Base-by-base conservation (phyloP, 2,797 vertebrate genomes). In the Mormyrus hasselquistii region DNA sequence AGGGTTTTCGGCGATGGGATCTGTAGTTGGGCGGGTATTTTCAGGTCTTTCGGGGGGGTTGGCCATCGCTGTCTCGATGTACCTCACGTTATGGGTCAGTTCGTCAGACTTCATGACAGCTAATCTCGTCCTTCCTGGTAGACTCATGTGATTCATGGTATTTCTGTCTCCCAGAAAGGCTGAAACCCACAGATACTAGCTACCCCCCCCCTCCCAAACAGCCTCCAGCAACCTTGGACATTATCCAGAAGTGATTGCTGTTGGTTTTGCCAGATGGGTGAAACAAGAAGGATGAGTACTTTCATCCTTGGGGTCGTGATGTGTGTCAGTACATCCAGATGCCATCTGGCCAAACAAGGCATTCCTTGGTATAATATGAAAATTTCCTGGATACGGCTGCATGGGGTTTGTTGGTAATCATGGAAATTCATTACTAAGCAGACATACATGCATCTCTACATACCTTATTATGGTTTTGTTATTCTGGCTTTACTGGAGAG, bases 251-350 rank as follows among this genome's bases (percentile, higher is more conserved):
- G 76, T 47, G 76, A 76, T 76, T 38, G 34, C 76, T 82, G 76
- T 3, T 47, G 38, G 41, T 82, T 82, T 47, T 82, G 76, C 19
- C 44, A 82, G 19, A 19, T 82, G 38, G 76, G 38, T 34, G 76
- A 82, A 82, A 47, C 41, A 16, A 19, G 59, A 88, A 41, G 49
- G 50, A 53, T 50, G 49, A 25, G 50, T 53, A 14, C 50, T 53
- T 55, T 57, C 53, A 53, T 86, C 14, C 85, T 86, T 53, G 29
- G 84, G 53, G 76, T 82, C 41, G 7, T 82, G 38, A 44, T 82
- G 76, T 47, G 76, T 47, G 76, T 82, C 41, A 47, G 76, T 82
- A 82, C 41, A 44, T 82, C 76, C 76, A 82, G 76, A 82, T 47
- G 41, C 76, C 0, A 2, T 41, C 69, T 16, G 69, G 34, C 69